These are phyloP conservation scores for Liparis tanakae DNA, from an alignment of 2,797 vertebrate species.

Conservation along the genomic window DNA sequence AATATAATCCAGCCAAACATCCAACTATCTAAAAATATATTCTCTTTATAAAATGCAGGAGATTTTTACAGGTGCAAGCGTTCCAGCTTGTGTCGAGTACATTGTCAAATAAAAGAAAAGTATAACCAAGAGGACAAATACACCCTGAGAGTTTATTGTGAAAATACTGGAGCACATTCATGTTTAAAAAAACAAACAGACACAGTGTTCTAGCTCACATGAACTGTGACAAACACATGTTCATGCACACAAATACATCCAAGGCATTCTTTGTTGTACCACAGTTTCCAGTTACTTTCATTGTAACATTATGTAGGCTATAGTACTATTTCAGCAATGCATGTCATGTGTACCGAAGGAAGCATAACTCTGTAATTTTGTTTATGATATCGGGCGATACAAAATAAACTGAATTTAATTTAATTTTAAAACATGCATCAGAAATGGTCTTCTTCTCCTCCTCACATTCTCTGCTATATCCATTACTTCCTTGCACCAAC, in stretches of 20 bases:
- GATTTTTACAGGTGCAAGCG: conserved; percentile 8
- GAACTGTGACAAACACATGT: background rate
- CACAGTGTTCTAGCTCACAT: background rate
- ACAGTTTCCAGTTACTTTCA: background rate
- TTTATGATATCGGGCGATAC: too few relatives aligned
- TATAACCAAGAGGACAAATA: conserved; percentile 10
- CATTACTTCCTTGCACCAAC: background rate
- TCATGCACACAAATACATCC: conserved; percentile 3
- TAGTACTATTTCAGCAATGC: background rate
- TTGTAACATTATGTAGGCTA: background rate
- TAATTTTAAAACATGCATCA: background rate
- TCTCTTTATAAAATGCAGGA: background rate
- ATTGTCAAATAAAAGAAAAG: background rate
- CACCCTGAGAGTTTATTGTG: conserved; percentile 7
- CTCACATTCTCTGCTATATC: background rate
- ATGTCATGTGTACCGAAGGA: too few relatives aligned
- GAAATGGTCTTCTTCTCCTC: background rate
- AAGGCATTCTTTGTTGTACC: background rate
- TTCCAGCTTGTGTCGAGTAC: conserved; percentile 26
- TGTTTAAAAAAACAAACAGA: background rate
- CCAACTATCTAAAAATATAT: background rate
- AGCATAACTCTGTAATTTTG: too few relatives aligned
- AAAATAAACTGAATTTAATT: too few relatives aligned
- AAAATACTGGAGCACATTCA: background rate
- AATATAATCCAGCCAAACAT: background rate